phyloP scores from a whole-genome alignment of 2,113 vertebrate species.

The Carassius gibelio region DNA sequence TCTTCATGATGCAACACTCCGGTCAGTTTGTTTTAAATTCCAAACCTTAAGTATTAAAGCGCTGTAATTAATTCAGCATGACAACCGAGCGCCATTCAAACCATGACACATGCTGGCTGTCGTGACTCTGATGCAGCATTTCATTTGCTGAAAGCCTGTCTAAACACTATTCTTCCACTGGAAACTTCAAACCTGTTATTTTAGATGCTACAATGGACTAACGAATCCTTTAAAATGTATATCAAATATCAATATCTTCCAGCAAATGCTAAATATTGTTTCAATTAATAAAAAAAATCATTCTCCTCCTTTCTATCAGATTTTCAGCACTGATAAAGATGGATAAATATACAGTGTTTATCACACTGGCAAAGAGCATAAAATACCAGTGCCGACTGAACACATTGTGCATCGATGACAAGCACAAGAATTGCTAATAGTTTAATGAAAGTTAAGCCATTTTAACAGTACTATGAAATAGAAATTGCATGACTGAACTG shows the following conservation, averaged over 20 bases:
- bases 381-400: background rate
- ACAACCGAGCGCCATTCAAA: background rate
- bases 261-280: background rate
- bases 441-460: background rate
- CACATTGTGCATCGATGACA: background rate
- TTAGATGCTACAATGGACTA: background rate
- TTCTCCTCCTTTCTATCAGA: background rate
- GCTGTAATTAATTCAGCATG: background rate
- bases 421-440: background rate
- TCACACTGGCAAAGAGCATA: background rate
- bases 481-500: background rate
- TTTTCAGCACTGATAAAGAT: background rate
- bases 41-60: slow-evolving; percentile 8
- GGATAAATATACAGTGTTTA: background rate
- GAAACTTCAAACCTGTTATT: background rate
- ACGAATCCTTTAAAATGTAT: background rate
- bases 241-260: background rate
- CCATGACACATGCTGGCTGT: background rate
- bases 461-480: background rate
- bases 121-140: background rate
- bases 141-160: background rate
- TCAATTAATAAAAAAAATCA: background rate
- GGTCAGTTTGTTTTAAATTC: slow-evolving; percentile 7
- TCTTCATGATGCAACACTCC: background rate
- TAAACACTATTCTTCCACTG: background rate